Percentiles rank a stretch among this genome's conserved stretches.
Evolutionary conservation across 2,888 invertebrate genomes (phyloP).

Genomic region (Hyposoter dolosus): DNA sequence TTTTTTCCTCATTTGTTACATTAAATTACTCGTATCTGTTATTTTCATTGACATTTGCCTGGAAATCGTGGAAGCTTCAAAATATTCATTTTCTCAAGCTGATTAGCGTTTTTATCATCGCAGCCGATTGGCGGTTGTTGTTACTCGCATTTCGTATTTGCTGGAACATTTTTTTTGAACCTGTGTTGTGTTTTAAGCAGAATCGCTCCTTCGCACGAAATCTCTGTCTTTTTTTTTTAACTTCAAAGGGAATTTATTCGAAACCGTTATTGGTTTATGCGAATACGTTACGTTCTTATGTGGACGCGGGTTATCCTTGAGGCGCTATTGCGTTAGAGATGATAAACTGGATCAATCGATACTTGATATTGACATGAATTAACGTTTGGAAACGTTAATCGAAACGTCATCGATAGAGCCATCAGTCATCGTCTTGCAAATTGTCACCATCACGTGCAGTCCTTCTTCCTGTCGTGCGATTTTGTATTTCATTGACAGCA

Average conservation of each 20-base stretch:
- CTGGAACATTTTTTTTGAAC: neutral
- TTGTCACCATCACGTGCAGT: constrained; percentile 34
- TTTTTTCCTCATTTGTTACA: neutral
- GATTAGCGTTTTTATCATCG: neutral
- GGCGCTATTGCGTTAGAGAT: constrained; percentile 13
- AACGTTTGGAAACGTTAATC: constrained; percentile 45
- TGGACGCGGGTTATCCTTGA: constrained; percentile 26
- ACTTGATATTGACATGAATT: constrained; percentile 43
- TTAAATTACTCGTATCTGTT: neutral
- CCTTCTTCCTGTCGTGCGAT: neutral
- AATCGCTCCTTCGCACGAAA: neutral
- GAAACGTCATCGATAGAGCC: constrained; percentile 44
- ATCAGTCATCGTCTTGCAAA: constrained; percentile 47
- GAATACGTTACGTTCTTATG: constrained; percentile 1
- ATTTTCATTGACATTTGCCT: neutral
- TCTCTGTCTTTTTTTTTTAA: neutral
- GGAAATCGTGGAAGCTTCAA: neutral
- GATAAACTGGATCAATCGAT: constrained; percentile 44
- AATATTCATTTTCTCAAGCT: neutral
- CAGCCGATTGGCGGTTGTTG: neutral
- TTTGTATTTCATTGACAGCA: constrained; percentile 16
- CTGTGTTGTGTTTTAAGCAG: neutral
- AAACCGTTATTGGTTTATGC: neutral
- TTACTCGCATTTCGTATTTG: neutral
- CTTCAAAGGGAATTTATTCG: neutral